Conservation (phyloP, 37 sponge, comb jelly and placozoan genomes). For the Corticium candelabrum region DNA sequence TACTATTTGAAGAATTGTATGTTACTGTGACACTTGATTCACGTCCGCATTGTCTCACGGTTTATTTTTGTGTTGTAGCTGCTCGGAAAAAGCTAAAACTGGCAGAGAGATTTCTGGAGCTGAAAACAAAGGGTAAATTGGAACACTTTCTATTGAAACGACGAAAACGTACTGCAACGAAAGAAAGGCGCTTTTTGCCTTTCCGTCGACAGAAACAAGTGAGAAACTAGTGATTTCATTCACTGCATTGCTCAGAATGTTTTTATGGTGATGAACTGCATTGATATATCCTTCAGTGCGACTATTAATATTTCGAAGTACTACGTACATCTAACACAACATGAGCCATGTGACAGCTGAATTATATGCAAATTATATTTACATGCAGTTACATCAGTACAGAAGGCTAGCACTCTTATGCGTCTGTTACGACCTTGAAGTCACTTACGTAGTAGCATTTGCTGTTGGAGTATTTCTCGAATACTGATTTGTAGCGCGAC, state of each 20-base stretch:
- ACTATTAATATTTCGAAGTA: too few species aligned
- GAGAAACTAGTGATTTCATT: too few species aligned
- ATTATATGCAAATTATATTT: too few species aligned
- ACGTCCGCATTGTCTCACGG: too few species aligned
- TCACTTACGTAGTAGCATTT: not conserved
- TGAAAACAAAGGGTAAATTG: not conserved
- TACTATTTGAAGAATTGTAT: not conserved
- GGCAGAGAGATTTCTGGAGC: not conserved
- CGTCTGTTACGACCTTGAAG: not conserved
- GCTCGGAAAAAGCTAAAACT: not conserved
- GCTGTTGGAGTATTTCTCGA: slow-evolving; percentile 18
- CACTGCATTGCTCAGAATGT: too few species aligned
- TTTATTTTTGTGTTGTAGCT: not conserved
- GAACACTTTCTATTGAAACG: not conserved
- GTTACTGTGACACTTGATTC: too few species aligned
- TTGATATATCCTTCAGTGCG: too few species aligned
- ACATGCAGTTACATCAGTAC: too few species aligned
- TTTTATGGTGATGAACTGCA: too few species aligned
- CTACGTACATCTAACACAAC: too few species aligned
- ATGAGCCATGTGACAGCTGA: too few species aligned
- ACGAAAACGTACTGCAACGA: not conserved
- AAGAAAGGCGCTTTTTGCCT: not conserved
- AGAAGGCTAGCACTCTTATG: not conserved
- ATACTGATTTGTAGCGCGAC: not conserved
- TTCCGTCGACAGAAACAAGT: too few species aligned